Percentiles rank a stretch among this genome's conserved stretches.
phyloP scores from a whole-genome alignment of 2,113 vertebrate genomes.

The Dryoscopus gambensis region DNA sequence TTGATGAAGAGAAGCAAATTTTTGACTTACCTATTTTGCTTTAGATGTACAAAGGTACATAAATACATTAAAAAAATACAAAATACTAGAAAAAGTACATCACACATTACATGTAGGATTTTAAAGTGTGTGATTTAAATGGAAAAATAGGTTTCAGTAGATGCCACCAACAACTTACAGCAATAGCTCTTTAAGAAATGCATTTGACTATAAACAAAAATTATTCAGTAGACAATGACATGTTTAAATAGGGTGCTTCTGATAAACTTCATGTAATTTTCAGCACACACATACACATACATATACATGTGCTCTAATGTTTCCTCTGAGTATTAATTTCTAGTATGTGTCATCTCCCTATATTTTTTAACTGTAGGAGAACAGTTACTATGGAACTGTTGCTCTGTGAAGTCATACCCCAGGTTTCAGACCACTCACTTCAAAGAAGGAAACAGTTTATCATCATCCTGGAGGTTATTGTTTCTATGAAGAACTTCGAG shows the following conservation, averaged over 20 bases:
- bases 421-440: neutral
- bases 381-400: neutral
- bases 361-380: neutral
- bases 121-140: neutral
- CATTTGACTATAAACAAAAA: neutral
- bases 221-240: neutral
- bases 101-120: neutral
- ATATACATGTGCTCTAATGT: neutral
- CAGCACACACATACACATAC: neutral
- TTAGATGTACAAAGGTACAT: neutral
- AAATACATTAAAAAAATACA: neutral
- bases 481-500: neutral
- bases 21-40: neutral
- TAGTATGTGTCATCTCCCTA: neutral
- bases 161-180: neutral
- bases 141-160: neutral
- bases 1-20: neutral
- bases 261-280: neutral
- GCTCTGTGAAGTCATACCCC: neutral
- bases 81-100: neutral
- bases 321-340: neutral
- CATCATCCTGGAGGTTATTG: neutral
- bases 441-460: neutral
- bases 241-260: neutral
- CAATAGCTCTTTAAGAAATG: neutral